A percentile compares a stretch with the other conserved stretches of the same genome.
Conservation (phyloP, 2,113 vertebrate species). For the Cygnus atratus region DNA sequence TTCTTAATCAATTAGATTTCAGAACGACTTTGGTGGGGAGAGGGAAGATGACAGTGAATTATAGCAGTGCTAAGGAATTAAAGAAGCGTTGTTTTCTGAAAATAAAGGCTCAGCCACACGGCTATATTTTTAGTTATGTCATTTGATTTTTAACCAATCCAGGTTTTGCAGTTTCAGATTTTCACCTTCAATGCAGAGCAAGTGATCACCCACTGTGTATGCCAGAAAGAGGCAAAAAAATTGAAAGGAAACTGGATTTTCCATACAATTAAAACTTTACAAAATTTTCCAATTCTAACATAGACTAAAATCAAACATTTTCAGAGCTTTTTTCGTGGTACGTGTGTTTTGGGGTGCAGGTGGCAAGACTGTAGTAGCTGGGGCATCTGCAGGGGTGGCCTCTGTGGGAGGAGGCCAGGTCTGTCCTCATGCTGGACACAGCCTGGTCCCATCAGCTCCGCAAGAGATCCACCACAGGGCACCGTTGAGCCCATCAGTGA, state of each 20-base stretch:
- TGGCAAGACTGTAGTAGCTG: background rate
- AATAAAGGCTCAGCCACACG: background rate
- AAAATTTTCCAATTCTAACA: background rate
- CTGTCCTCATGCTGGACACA: background rate
- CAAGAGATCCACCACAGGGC: background rate
- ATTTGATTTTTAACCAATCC: background rate
- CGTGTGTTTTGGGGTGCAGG: background rate
- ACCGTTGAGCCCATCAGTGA: background rate
- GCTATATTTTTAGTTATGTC: background rate
- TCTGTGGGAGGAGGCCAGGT: background rate
- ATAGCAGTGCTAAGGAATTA: background rate
- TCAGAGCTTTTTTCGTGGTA: background rate
- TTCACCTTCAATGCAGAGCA: background rate
- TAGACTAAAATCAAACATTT: background rate
- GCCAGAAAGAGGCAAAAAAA: background rate
- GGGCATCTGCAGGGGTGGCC: accelerated
- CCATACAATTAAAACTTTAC: background rate
- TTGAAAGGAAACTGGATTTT: background rate
- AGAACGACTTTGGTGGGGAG: background rate
- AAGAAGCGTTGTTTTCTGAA: background rate
- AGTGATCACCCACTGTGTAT: background rate
- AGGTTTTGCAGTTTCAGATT: background rate
- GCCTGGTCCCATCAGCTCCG: background rate
- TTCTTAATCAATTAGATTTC: background rate
- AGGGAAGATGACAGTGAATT: background rate